A percentile compares a stretch with the other conserved stretches of the same genome.
phyloP scores from a whole-genome alignment of 1,140 invertebrate genomes.

The Trichogramma pretiosum region DNA sequence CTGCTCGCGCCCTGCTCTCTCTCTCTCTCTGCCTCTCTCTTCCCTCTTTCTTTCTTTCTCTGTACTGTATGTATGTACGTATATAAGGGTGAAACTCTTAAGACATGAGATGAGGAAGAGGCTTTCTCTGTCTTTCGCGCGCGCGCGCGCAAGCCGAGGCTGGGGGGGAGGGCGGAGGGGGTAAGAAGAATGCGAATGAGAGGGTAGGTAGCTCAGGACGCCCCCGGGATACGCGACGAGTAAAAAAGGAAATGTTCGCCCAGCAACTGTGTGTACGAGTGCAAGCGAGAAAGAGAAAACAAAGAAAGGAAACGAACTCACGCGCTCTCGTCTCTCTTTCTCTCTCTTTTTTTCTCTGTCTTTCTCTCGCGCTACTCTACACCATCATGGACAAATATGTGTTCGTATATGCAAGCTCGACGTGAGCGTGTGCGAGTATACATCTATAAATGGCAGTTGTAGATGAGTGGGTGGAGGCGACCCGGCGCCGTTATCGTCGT shows the following conservation, averaged over 20 bases:
- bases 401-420: too few species aligned
- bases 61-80: too few species aligned
- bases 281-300: constrained; percentile 21
- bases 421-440: too few species aligned
- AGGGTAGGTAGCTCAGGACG: background rate
- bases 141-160: constrained; percentile 5
- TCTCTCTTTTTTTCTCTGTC: too few species aligned
- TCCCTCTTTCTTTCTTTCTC: too few species aligned
- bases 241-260: background rate
- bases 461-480: constrained; percentile 16
- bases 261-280: background rate
- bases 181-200: constrained; percentile 20
- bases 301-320: constrained; percentile 6
- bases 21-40: too few species aligned
- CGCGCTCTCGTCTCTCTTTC: too few species aligned
- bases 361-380: too few species aligned
- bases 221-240: constrained; percentile 1
- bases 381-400: too few species aligned
- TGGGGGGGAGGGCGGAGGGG: constrained; percentile 18
- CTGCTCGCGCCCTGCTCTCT: too few species aligned
- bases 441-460: constrained; percentile 16
- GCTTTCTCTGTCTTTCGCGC: too few species aligned
- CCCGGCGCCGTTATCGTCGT: background rate
- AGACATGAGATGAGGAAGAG: constrained; percentile 16
- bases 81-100: constrained; percentile 17